Evolutionary conservation across 1,140 invertebrate species (phyloP), one percentile per base, ranked within the genome.

Genomic region (Bombus polaris): DNA sequence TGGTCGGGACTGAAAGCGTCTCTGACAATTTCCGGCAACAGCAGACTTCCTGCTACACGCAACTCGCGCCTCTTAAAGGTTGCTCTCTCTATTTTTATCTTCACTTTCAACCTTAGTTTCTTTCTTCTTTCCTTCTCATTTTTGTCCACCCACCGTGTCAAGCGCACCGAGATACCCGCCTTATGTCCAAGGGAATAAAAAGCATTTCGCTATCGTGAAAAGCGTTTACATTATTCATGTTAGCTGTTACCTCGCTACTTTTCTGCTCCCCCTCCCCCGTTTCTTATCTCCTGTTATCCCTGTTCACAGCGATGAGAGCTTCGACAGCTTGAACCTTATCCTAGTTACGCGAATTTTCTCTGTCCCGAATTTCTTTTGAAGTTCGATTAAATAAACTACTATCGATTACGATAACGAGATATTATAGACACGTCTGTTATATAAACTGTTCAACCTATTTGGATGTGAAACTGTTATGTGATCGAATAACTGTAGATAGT

Each of bases 181-280:
- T 8, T n/a, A 28, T 18, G 59, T 73, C 53, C 35, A 65, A 47
- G 73, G 68, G 71, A 85, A 83, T 79, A 87, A 90, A 86, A 87
- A 83, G n/a, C 39, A 62, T 90, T 87, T 87, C 76, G 76, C 74
- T 81, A 88, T 82, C 78, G 81, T 68, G 88, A 85, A 75, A 90
- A 87, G 53, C 81, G 72, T 78, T 66, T 91, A 85, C 90, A 90
- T 92, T 91, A 89, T 88, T 89, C 88, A 88, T 89, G 66, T 22
- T 28, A 10, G 22, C 35, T 59, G 57, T 72, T 71, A 37, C 35
- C 72, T 6, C 68, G 53, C 47, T 39, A 35, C n/a, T 59, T 77
- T 53, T 15, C 66, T 28, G 22, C 4, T n/a, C 12, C 59, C 10
- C 3, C 42, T 37, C 37, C 1, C 18, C 25, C 4, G 13, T 66